Base-by-base conservation (phyloP, 2,888 invertebrate genomes). In the Latrodectus elegans region DNA sequence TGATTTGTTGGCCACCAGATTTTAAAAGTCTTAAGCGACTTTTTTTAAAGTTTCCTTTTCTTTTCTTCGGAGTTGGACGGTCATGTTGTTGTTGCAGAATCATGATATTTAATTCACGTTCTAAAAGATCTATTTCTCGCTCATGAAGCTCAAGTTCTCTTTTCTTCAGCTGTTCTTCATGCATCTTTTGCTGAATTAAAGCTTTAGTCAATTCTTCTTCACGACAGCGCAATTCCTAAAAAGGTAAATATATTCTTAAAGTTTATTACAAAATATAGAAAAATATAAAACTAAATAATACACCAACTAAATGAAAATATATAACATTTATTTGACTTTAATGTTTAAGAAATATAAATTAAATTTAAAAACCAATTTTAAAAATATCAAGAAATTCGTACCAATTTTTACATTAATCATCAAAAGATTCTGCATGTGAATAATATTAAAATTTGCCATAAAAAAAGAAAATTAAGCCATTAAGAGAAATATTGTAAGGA, bases 191-290 rank as follows among this genome's bases (percentile, higher is more conserved):
- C 91, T 97, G 95, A 90, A 96, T 94, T 91, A 96, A 96, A 17
- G 96, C 97, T 90, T 96, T 95, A 6, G 95, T 95, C 88, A 99
- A 93, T 93, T 98, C 97, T 92, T 98, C 98, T 93, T 99, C 98
- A 91, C 97, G 95, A 92, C 96, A 97, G 91, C 97, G 95, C 92
- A 99, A 80, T 60, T 89, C 89, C 89, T 89, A 22, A 15, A 74
- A 60, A 60, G 6, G 0, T 12, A 11, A 15, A n/a, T 60, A 11
- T 15, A 55, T 6, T 6, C 8, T 55, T 2, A 60, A 9, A 15
- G 12, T 60, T 38, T 6, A 38, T 38, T 6, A 38, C 38, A 38
- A 38, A 38, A 6, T 38, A 38, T 4, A 38, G 6, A 38, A 38
- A 38, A 22, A 22, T 22, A 22, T 22, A 22, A 22, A 22, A 22